Conservation (phyloP, 2,888 invertebrate species). For the Heliconius hortense region DNA sequence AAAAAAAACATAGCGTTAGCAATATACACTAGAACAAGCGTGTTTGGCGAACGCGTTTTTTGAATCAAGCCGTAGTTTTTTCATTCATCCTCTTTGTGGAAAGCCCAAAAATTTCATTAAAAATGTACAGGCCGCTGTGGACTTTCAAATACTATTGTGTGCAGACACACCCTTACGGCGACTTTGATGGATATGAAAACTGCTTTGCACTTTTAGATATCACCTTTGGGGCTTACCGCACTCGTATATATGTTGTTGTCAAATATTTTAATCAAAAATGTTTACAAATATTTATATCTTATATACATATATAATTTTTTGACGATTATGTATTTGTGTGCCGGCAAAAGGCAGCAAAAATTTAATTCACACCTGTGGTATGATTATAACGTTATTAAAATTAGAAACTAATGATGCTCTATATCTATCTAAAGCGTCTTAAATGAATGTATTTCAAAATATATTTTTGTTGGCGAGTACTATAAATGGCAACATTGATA, state of each 20-base stretch:
- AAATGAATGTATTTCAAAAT: too few species aligned
- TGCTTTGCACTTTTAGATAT: slow-evolving; percentile 32
- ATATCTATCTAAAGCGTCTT: too few species aligned
- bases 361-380: too few species aligned
- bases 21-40: slow-evolving; percentile 35
- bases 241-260: too few species aligned
- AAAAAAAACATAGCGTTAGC: slow-evolving; percentile 14
- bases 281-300: not conserved
- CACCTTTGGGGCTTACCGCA: too few species aligned
- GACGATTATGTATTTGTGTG: too few species aligned
- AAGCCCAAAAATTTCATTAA: slow-evolving; percentile 74
- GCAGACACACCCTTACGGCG: slow-evolving; percentile 44
- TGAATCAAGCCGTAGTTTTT: slow-evolving; percentile 61
- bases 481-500: slow-evolving; percentile 33
- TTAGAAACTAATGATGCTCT: not conserved
- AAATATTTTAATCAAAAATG: not conserved
- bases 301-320: too few species aligned
- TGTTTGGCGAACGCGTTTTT: slow-evolving; percentile 50
- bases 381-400: not conserved
- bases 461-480: not conserved
- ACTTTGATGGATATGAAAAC: slow-evolving; percentile 48
- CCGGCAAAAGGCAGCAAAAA: too few species aligned
- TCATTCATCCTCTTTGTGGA: slow-evolving; percentile 68
- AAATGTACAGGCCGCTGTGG: slow-evolving; percentile 53
- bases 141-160: slow-evolving; percentile 49